A percentile compares a stretch with the other conserved stretches of the same genome.
Evolutionary conservation across 30 jellyfish, hydroid and myxozoan species (phyloP).

Genomic region (Hydractinia symbiolongicarpus): DNA sequence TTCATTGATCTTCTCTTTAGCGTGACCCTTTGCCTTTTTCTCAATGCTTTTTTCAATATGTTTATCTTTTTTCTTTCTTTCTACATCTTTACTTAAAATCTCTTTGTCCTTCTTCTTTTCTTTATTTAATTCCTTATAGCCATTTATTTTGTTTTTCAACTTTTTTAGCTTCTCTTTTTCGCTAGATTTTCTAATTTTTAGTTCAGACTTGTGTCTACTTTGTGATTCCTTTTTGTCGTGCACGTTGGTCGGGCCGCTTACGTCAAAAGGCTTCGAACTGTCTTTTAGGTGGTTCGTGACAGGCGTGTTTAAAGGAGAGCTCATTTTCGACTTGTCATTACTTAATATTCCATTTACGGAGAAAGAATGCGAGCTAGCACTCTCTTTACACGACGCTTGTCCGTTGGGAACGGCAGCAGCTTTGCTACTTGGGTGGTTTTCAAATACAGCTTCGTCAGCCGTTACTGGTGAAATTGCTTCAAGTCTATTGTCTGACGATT

Average conservation of each 20-base stretch:
- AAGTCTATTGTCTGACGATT: background rate
- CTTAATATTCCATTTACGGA: background rate
- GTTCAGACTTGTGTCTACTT: background rate
- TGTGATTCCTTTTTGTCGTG: background rate
- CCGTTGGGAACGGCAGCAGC: constrained; percentile 14
- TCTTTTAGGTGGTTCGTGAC: background rate
- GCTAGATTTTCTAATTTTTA: background rate
- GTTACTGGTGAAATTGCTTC: constrained; percentile 25
- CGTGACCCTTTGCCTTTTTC: background rate
- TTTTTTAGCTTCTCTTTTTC: constrained; percentile 14
- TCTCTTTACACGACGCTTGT: background rate
- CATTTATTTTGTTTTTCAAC: background rate
- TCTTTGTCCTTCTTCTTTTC: constrained; percentile 1
- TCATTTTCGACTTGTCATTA: constrained; percentile 5
- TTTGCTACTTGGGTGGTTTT: background rate
- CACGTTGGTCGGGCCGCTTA: background rate
- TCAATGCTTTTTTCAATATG: constrained; percentile 13
- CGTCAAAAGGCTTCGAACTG: background rate
- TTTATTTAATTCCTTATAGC: constrained; percentile 12
- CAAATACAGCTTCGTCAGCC: constrained; percentile 26
- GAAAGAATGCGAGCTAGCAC: background rate
- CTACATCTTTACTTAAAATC: background rate
- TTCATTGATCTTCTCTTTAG: constrained; percentile 18
- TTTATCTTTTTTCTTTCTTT: constrained; percentile 26
- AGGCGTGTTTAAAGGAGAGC: constrained; percentile 30